phyloP scores from a whole-genome alignment of 2,888 invertebrate species.

The Byasa hedistus region DNA sequence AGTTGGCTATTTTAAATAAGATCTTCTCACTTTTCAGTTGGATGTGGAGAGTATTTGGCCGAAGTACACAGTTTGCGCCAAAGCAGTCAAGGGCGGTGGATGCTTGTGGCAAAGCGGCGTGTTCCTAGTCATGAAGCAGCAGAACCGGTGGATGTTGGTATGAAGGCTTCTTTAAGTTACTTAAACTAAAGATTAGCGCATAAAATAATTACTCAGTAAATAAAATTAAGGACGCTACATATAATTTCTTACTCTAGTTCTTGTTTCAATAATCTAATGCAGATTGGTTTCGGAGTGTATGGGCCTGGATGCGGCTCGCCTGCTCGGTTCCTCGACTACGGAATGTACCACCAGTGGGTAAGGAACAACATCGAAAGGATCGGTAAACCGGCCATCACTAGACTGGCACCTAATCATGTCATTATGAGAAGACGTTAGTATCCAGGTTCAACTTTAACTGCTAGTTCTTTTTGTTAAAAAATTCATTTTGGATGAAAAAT shows the following conservation, averaged over 20 bases:
- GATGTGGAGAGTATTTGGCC: slow-evolving; percentile 48
- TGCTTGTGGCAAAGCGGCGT: slow-evolving; percentile 55
- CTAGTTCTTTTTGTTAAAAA: neutral
- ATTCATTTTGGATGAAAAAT: no score
- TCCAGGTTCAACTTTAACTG: neutral
- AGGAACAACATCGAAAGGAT: slow-evolving; percentile 39
- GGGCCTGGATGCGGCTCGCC: slow-evolving; percentile 57
- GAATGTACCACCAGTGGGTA: slow-evolving; percentile 49
- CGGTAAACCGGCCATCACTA: slow-evolving; percentile 50
- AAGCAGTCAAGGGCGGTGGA: slow-evolving; percentile 37
- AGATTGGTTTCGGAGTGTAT: slow-evolving; percentile 56
- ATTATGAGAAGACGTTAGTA: slow-evolving; percentile 49
- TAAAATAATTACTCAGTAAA: no score
- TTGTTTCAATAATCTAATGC: neutral
- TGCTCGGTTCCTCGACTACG: slow-evolving; percentile 55
- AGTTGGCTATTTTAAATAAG: neutral
- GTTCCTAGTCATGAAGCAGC: slow-evolving; percentile 42
- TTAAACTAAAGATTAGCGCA: no score
- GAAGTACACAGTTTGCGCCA: slow-evolving; percentile 47
- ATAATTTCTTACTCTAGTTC: no score
- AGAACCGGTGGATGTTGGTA: slow-evolving; percentile 49
- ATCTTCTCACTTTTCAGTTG: slow-evolving; percentile 37
- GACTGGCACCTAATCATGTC: slow-evolving; percentile 42
- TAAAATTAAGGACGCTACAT: no score
- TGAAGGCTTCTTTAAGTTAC: slow-evolving; percentile 25